phyloP scores from a whole-genome alignment of 23 tunicate species.

The Halocynthia aurantium region DNA sequence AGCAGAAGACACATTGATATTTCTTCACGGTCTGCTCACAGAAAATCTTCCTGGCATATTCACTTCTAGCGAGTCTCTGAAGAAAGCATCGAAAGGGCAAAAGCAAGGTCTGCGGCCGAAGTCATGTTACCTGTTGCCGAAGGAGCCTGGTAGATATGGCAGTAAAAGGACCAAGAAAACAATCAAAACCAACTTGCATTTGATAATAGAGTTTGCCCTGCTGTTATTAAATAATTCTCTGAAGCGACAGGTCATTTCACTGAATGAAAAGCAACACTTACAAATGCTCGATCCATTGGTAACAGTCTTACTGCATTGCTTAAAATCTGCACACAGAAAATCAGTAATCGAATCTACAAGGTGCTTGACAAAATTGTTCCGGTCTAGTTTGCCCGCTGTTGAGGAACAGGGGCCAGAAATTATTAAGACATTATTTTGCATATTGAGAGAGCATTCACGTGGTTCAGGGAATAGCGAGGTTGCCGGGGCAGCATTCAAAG shows the following conservation, averaged over 20 bases:
- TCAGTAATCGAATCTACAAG: slow-evolving; percentile 48
- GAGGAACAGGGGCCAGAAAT: slow-evolving; percentile 18
- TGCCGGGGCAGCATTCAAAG: slow-evolving; percentile 53
- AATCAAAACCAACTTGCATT: slow-evolving; percentile 55
- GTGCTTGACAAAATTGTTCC: slow-evolving; percentile 40
- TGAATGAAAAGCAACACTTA: slow-evolving; percentile 30
- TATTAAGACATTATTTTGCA: slow-evolving; percentile 31
- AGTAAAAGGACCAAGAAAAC: slow-evolving; percentile 29
- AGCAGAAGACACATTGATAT: slow-evolving; percentile 37
- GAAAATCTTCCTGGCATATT: slow-evolving; percentile 56
- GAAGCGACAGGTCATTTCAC: slow-evolving; percentile 21
- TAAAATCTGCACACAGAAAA: slow-evolving; percentile 45
- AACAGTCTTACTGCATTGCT: slow-evolving; percentile 23
- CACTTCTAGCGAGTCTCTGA: neutral
- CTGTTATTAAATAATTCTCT: slow-evolving; percentile 33
- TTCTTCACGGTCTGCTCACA: slow-evolving; percentile 46
- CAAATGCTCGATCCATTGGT: slow-evolving; percentile 76
- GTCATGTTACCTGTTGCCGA: slow-evolving; percentile 53
- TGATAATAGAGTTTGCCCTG: slow-evolving; percentile 78
- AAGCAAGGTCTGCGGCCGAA: slow-evolving; percentile 28
- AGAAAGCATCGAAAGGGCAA: neutral
- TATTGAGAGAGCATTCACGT: slow-evolving; percentile 46
- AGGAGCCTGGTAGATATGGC: slow-evolving; percentile 57
- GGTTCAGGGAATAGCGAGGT: slow-evolving; percentile 51
- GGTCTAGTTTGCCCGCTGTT: slow-evolving; percentile 36